These are phyloP conservation scores for Argynnis bischoffii DNA, from an alignment of 2,888 invertebrate species.

Conservation along the genomic window DNA sequence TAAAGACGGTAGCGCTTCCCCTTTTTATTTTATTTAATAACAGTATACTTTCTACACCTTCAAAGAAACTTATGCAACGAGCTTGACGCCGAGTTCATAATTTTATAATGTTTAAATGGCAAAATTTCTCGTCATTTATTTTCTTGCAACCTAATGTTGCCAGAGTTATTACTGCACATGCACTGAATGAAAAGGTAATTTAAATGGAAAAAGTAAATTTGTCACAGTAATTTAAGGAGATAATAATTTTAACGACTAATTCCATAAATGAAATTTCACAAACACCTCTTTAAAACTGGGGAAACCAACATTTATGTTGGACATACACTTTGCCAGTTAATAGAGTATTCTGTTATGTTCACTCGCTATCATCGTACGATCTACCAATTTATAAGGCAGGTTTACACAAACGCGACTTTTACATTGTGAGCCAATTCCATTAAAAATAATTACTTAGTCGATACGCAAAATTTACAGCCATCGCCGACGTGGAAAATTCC, in stretches of 20 bases:
- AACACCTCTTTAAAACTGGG: no score
- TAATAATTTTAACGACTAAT: no score
- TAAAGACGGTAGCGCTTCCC: constrained; percentile 3
- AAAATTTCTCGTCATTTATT: constrained; percentile 4
- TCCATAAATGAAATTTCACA: no score
- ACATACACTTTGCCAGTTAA: not conserved
- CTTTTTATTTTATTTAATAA: constrained; percentile 17
- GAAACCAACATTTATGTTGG: not conserved
- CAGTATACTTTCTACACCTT: constrained; percentile 10
- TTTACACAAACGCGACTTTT: constrained; percentile 22
- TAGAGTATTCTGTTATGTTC: constrained; percentile 5
- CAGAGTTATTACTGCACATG: not conserved
- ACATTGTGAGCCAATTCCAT: constrained; percentile 35
- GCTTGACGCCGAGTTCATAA: constrained; percentile 6
- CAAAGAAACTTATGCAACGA: constrained; percentile 3
- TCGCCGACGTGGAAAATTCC: constrained; percentile 27
- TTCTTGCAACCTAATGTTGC: not conserved
- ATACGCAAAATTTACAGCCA: constrained; percentile 37
- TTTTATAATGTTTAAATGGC: constrained; percentile 7
- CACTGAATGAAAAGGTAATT: not conserved
- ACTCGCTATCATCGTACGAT: constrained; percentile 22
- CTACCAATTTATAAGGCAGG: constrained; percentile 27
- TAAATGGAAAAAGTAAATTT: not conserved
- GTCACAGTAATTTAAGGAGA: no score
- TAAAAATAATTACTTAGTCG: constrained; percentile 40